Evolutionary conservation across 1,140 invertebrate species (phyloP), one percentile per base, ranked within the genome.

Genomic region (Nautilus pompilius): DNA sequence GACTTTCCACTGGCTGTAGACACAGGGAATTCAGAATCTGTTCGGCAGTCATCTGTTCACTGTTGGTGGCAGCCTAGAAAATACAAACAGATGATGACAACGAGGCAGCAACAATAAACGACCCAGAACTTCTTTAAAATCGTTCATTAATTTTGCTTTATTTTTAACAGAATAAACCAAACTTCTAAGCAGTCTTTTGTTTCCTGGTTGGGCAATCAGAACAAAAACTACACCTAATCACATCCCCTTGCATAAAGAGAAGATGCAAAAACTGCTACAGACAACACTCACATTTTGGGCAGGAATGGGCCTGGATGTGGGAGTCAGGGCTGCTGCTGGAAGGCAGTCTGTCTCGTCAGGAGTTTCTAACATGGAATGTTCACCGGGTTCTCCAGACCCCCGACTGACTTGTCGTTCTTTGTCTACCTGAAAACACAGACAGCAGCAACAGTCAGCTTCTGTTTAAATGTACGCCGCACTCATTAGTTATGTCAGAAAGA

Each of bases 11-110:
- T n/a, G n/a, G 48, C 59, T 41, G 58, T 24, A 36, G 30, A 56
- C 57, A 62, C 30, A 66, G 26, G 2, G 64, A 62, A 49, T 66
- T 66, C 8, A 66, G 48, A 5, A 66, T 36, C 29, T 66, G 54
- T 54, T 66, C 59, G 20, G 64, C 64, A 26, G 64, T 66, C 30
- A 66, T 6, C 33, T 54, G 15, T 29, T 15, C 22, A 36, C 51
- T 55, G 49, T 32, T 55, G 29, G 49, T 54, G 22, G 49, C 30
- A 5, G 5, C 15, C 13, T 29, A 26, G 15, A 20, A 54, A 20
- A 17, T 54, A 2, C 15, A 17, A 26, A 54, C 17, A 3, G 13
- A 22, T 5, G 51, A 17, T 26, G 28, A 54, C 22, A 54, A 22
- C 17, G 22, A 22, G 3, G 17, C 17, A 29, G 5, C n/a, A 46